Evolutionary conservation across 2,113 vertebrate genomes (phyloP).

Genomic region (Verasper variegatus): DNA sequence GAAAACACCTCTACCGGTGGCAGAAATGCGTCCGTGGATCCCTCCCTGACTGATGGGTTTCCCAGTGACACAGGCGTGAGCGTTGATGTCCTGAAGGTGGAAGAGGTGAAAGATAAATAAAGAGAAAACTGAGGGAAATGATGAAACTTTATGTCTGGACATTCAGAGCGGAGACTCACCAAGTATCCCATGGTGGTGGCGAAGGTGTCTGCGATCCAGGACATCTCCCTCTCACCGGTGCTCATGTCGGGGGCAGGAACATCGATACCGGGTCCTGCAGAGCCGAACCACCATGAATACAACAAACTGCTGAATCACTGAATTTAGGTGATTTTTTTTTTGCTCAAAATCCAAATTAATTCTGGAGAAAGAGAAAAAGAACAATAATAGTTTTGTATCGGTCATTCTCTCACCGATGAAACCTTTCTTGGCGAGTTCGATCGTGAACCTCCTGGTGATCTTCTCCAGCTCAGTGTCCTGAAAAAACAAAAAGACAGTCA

Average conservation of each 20-base stretch:
- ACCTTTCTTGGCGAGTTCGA: slow-evolving; percentile 97
- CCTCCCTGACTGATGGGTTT: slow-evolving; percentile 98
- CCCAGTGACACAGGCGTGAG: slow-evolving; percentile 95
- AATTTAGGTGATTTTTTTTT: too few relatives aligned
- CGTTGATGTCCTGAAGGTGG: slow-evolving; percentile 91
- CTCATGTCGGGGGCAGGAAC: slow-evolving; percentile 99
- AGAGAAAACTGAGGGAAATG: background rate
- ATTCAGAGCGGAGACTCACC: slow-evolving; percentile 57
- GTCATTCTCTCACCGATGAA: slow-evolving; percentile 89
- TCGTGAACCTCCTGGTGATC: slow-evolving; percentile 97
- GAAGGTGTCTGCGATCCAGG: slow-evolving; percentile 98
- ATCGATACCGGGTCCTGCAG: slow-evolving; percentile 94
- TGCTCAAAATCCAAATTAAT: too few relatives aligned
- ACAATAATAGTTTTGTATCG: background rate
- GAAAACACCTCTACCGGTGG: slow-evolving; percentile 95
- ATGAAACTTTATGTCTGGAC: background rate
- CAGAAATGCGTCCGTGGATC: slow-evolving; percentile 95
- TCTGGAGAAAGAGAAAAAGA: too few relatives aligned
- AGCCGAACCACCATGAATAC: background rate
- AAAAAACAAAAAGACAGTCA: slow-evolving; percentile 6
- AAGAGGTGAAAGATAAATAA: too few relatives aligned
- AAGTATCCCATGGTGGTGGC: slow-evolving; percentile 93
- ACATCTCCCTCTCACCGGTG: slow-evolving; percentile 98
- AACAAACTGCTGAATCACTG: too few relatives aligned
- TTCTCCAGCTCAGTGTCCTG: slow-evolving; percentile 97